A percentile compares a stretch with the other conserved stretches of the same genome.
phyloP scores from a whole-genome alignment of 2,888 invertebrate species.

The Plutella xylostella region DNA sequence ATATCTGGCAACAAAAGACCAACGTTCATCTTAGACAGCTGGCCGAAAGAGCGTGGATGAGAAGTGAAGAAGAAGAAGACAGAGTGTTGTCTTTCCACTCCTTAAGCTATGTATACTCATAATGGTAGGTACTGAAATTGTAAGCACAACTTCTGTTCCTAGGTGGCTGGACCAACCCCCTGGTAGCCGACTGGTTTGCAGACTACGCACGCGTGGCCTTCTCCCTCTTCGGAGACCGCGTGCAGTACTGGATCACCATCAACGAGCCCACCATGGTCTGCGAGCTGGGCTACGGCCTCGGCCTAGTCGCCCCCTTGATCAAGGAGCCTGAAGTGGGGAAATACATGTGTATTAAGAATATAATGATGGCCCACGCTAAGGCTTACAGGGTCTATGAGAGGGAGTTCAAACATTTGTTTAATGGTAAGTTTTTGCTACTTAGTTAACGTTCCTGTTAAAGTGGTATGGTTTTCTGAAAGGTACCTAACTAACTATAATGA shows the following conservation, averaged over 20 bases:
- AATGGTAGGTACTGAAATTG: no score
- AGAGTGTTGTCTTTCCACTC: no score
- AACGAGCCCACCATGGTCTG: slow-evolving; percentile 21
- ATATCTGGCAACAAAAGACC: no score
- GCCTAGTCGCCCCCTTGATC: slow-evolving; percentile 32
- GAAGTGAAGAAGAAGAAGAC: no score
- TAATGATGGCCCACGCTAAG: slow-evolving; percentile 70
- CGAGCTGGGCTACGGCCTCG: slow-evolving; percentile 21
- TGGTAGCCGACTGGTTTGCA: slow-evolving; percentile 23
- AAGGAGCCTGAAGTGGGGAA: slow-evolving; percentile 41
- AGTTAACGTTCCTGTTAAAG: no score
- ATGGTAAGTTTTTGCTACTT: slow-evolving; percentile 33
- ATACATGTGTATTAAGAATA: slow-evolving; percentile 68
- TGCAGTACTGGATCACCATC: slow-evolving; percentile 26
- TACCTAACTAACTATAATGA: no score
- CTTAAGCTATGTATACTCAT: no score
- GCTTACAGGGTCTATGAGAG: slow-evolving; percentile 66
- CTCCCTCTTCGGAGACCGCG: slow-evolving; percentile 25
- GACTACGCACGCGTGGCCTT: slow-evolving; percentile 24
- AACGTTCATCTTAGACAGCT: no score
- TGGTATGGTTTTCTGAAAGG: no score
- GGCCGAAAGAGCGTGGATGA: no score
- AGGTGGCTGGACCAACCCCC: slow-evolving; percentile 27
- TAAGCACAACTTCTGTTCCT: no score
- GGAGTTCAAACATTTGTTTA: slow-evolving; percentile 51